Evolutionary conservation across 2,888 invertebrate genomes (phyloP), one percentile per base, ranked within the genome.

Genomic region (Zhengitettix transpicula): DNA sequence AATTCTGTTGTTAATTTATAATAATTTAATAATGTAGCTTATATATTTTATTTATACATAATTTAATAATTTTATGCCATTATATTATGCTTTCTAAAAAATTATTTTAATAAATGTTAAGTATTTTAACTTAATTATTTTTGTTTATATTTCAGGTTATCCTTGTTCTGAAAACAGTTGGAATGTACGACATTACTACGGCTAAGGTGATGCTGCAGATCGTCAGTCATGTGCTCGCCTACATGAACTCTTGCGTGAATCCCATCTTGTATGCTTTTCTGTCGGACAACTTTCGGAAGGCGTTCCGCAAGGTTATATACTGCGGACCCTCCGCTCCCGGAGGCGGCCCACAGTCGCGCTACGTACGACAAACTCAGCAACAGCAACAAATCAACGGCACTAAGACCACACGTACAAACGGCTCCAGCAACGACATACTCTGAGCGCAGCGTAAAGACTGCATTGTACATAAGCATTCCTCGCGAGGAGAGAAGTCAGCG

Each of bases 201-300:
- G 77, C 81, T 66, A 82, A 82, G 58, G 84, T 89, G 68, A 83
- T 85, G 63, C 77, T 85, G 40, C 89, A 89, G 76, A 87, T 89
- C 64, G 80, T 84, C 57, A 82, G 85, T 1, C 89, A 89, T 68
- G 87, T 88, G 28, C 74, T 89, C 62, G 94, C 94, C 16, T 96
- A 96, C 75, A 90, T 87, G 77, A 96, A 94, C 78, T 89, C 89
- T 69, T 95, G 95, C 72, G 87, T 96, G 68, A 95, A 96, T 75
- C 95, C 95, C 0, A 86, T 96, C 66, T 81, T 96, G 57, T 96
- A 96, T 75, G 94, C 94, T 7, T 92, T 95, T 74, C 79, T 95
- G 57, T 94, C 93, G 1, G 94, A 95, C 69, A 93, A 93, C 75
- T 95, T 96, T 75, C 82, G 94, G 67, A 86, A 91, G 70, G 93